These are phyloP conservation scores for human (Homo sapiens) DNA, from an alignment of 2,113 vertebrate species.

Conservation along the genomic window DNA sequence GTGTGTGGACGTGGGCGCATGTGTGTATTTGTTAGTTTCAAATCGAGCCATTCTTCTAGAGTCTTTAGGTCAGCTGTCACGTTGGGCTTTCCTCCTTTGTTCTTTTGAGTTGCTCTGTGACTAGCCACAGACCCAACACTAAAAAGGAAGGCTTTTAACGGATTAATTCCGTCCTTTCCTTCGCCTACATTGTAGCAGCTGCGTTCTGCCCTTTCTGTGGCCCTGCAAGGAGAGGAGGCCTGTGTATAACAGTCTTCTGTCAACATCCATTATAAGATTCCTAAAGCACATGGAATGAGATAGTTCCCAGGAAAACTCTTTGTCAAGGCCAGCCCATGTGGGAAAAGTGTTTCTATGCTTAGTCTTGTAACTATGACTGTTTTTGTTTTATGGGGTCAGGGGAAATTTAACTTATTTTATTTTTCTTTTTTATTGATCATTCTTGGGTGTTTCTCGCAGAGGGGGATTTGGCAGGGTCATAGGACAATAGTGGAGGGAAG, in stretches of 20 bases:
- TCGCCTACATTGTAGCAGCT: neutral
- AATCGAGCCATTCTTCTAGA: neutral
- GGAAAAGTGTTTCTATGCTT: neutral
- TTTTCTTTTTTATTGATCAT: too few species aligned
- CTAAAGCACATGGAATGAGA: neutral
- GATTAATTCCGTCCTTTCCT: neutral
- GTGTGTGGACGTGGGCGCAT: neutral
- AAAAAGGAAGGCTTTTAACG: conserved; percentile 27
- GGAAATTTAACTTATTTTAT: neutral
- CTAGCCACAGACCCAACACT: neutral
- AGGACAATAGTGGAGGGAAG: too few species aligned
- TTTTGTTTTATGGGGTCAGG: neutral
- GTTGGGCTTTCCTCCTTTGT: neutral
- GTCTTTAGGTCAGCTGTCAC: neutral
- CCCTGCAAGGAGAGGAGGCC: neutral
- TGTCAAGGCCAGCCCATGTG: neutral
- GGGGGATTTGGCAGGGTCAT: too few species aligned
- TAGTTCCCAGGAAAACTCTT: neutral
- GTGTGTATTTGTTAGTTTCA: neutral
- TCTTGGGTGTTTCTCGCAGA: too few species aligned
- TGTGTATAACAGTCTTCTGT: neutral
- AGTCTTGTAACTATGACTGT: neutral
- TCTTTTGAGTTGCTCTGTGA: neutral
- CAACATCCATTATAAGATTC: neutral
- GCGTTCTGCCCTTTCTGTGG: conserved; percentile 11